Evolutionary conservation across 1,140 invertebrate genomes (phyloP), one percentile per base, ranked within the genome.

Genomic region (Ctenoplectra terminalis): DNA sequence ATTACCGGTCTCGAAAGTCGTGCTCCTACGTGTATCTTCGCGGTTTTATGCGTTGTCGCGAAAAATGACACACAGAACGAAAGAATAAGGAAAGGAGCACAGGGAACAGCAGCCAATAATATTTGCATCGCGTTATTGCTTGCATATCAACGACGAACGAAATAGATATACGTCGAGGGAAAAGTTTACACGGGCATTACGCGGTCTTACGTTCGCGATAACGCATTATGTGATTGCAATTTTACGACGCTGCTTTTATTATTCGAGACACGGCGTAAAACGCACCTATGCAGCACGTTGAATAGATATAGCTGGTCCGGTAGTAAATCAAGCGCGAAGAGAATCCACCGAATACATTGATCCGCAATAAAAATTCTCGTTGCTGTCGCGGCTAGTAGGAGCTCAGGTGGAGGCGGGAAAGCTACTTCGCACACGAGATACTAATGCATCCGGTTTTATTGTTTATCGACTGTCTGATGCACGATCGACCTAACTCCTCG

Each of bases 141-240:
- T 37, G 60, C 60, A n/a, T 13, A 63, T 40, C 60, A 37, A 63
- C 60, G 23, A 37, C 1, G 23, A 15, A 23, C 20, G 60, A 37
- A 63, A n/a, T 40, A 6, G 31, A 63, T 63, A 63, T 13, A n/a
- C 60, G 23, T 40, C 5, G 34, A 7, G 20, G 1, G 34, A 7
- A 23, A 37, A 37, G 23, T 88, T 91, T 84, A 83, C 71, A 74
- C 63, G 73, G 20, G 26, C 60, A 34, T 77, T 64, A 81, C 66
- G 83, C 56, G 70, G 72, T 72, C 54, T 83, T 88, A 85, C 87
- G 83, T 90, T 90, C 88, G 87, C 88, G 90, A 88, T 90, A 90
- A 90, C 88, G 89, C 83, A 88, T 91, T 86, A 88, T 88, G 84
- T 83, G 89, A 91, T 89, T 86, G 86, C 75, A 81, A 76, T 90